Conservation (phyloP, 1,140 invertebrate species). For the Colletes latitarsis region DNA sequence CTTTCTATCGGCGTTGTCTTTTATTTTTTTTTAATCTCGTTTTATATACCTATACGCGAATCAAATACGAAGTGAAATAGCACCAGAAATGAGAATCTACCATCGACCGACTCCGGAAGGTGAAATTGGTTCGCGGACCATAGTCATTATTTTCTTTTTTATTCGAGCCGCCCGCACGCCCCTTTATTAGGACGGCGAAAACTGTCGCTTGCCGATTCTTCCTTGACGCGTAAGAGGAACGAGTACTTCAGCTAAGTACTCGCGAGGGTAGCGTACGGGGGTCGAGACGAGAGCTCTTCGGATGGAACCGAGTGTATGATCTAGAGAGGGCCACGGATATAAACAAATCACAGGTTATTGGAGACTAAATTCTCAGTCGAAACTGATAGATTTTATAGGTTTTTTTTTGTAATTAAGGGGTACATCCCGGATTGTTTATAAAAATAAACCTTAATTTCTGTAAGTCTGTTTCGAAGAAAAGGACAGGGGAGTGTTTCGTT, state of each 20-base stretch:
- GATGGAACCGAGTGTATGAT: too few species aligned
- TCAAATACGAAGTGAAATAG: slow-evolving; percentile 53
- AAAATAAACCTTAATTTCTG: too few species aligned
- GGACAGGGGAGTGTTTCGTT: too few species aligned
- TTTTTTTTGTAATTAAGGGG: too few species aligned
- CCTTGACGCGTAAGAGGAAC: background rate
- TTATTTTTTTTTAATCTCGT: slow-evolving; percentile 53
- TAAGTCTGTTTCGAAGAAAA: too few species aligned
- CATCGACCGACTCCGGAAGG: slow-evolving; percentile 29
- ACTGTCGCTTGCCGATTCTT: background rate
- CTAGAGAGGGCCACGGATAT: too few species aligned
- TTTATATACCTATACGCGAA: slow-evolving; percentile 46
- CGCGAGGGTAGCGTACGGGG: too few species aligned
- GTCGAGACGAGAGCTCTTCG: too few species aligned
- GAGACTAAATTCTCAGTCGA: too few species aligned
- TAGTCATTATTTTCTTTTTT: slow-evolving; percentile 23
- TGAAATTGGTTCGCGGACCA: slow-evolving; percentile 50
- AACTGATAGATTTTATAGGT: too few species aligned
- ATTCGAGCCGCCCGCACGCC: slow-evolving; percentile 24
- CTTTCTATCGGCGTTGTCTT: slow-evolving; percentile 29
- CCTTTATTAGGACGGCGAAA: slow-evolving; percentile 3
- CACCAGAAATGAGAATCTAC: slow-evolving; percentile 55
- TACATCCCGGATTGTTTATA: too few species aligned
- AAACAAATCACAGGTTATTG: too few species aligned
- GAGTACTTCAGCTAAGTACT: background rate